phyloP scores from a whole-genome alignment of 1,140 invertebrate genomes.

The Homarus americanus region DNA sequence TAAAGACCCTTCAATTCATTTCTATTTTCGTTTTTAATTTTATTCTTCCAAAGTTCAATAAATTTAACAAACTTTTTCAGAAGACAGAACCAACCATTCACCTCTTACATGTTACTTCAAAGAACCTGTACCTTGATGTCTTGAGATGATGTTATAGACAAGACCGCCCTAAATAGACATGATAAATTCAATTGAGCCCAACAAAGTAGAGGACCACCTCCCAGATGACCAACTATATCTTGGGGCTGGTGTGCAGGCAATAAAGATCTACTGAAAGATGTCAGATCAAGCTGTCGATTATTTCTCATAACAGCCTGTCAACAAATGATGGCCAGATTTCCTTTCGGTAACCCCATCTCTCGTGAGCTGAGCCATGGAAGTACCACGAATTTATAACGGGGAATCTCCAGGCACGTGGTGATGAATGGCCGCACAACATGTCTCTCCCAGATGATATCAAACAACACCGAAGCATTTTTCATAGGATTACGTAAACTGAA shows the following conservation, averaged over 20 bases:
- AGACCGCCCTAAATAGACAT: not conserved
- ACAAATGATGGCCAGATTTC: not conserved
- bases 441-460: too few species aligned
- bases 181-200: too few species aligned
- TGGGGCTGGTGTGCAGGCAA: not conserved
- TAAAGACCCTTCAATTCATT: slow-evolving; percentile 1
- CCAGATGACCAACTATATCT: not conserved
- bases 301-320: too few species aligned
- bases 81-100: slow-evolving; percentile 19
- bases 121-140: slow-evolving; percentile 3
- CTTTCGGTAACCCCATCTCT: not conserved
- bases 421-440: too few species aligned
- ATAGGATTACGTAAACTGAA: not conserved
- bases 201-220: not conserved
- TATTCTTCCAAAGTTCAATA: slow-evolving; percentile 11
- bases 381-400: slow-evolving; percentile 7
- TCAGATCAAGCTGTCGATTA: not conserved
- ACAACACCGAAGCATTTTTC: not conserved
- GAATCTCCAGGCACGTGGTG: not conserved
- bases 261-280: not conserved
- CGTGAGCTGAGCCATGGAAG: not conserved
- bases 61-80: slow-evolving; percentile 27
- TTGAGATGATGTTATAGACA: not conserved
- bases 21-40: slow-evolving; percentile 23
- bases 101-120: not conserved